A percentile compares a stretch with the other conserved stretches of the same genome.
Conservation (phyloP, 1,140 invertebrate species). For the Brachionus rotundiformis region DNA sequence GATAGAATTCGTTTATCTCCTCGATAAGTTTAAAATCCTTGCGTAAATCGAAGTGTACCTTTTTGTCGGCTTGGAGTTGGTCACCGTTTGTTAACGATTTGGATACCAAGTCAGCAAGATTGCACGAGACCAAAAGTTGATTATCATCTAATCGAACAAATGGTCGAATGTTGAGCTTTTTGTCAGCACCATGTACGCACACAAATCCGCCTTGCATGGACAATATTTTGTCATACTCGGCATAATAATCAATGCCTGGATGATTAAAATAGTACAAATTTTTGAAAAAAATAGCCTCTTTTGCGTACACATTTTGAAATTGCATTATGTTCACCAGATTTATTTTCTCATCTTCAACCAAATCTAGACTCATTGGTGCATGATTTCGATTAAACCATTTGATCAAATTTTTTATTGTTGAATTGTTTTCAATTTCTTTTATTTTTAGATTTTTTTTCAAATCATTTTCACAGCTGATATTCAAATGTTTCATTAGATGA, state of each 20-base stretch:
- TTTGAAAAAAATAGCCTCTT: neutral
- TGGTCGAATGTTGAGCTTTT: neutral
- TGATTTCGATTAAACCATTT: slow-evolving; percentile 36
- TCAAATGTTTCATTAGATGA: neutral
- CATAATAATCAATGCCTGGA: neutral
- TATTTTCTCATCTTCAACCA: neutral
- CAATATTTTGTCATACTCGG: neutral
- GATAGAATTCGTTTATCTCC: neutral
- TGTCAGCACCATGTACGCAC: neutral
- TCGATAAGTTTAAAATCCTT: neutral
- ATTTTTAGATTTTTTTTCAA: slow-evolving; percentile 15
- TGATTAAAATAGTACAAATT: neutral
- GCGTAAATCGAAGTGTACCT: neutral
- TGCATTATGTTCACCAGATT: neutral
- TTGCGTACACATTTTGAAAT: neutral
- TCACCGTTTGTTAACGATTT: too few species aligned
- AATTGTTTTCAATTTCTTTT: neutral
- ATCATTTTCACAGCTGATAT: neutral
- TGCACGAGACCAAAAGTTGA: neutral
- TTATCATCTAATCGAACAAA: neutral
- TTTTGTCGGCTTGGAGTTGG: too few species aligned
- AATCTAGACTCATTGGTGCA: neutral
- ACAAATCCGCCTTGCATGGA: neutral
- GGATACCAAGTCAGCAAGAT: neutral
- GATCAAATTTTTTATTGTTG: neutral